phyloP scores from a whole-genome alignment of 23 tunicate genomes.

The Ciona savignyi region DNA sequence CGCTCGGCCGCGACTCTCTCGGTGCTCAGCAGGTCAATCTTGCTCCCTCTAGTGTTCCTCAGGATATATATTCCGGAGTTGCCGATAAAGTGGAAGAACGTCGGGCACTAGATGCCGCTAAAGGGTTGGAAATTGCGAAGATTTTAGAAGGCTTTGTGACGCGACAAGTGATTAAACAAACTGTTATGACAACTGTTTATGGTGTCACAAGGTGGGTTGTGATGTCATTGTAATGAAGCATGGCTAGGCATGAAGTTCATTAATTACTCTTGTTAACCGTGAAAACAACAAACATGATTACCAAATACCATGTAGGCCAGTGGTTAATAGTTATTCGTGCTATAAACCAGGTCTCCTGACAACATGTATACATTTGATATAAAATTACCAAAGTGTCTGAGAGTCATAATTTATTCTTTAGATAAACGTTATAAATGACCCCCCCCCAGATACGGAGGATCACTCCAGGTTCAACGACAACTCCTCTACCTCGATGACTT shows the following conservation, averaged over 20 bases:
- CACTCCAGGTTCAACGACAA: conserved; percentile 43
- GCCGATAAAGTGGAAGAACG: conserved; percentile 65
- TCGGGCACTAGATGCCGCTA: conserved; percentile 50
- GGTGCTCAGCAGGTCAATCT: conserved; percentile 95
- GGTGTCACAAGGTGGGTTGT: conserved; percentile 82
- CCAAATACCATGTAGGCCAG: too few relatives aligned
- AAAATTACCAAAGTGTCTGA: too few relatives aligned
- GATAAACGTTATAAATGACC: neutral
- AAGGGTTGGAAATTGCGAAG: conserved; percentile 58
- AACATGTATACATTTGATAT: too few relatives aligned
- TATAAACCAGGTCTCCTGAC: too few relatives aligned
- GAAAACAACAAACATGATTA: too few relatives aligned
- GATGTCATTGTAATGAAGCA: too few relatives aligned
- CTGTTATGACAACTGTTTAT: conserved; percentile 97
- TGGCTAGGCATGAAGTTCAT: too few relatives aligned
- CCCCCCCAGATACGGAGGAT: neutral
- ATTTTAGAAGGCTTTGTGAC: conserved; percentile 44
- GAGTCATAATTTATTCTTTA: too few relatives aligned
- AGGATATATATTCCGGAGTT: conserved; percentile 76
- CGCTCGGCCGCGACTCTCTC: conserved; percentile 71
- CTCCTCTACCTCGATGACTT: conserved; percentile 29
- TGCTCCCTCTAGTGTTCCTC: conserved; percentile 42
- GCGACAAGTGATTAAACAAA: conserved; percentile 87
- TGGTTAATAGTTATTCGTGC: too few relatives aligned
- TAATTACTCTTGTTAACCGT: too few relatives aligned